Evolutionary conservation across 2,797 vertebrate genomes (phyloP).

Genomic region (Alosa sapidissima): DNA sequence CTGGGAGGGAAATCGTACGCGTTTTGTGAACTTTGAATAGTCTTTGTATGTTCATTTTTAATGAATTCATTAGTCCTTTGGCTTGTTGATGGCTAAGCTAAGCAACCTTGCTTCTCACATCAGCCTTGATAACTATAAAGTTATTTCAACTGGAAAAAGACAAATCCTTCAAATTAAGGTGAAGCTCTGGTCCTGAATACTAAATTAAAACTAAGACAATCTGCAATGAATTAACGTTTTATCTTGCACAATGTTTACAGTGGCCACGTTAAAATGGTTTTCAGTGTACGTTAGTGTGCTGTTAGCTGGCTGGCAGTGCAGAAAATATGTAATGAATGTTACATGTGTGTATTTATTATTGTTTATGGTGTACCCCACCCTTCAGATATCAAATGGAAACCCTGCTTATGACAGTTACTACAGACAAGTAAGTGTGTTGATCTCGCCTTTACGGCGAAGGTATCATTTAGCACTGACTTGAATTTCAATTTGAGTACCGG

Average conservation of each 20-base stretch:
- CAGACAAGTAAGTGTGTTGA: slow-evolving; percentile 79
- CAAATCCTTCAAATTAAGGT: background rate
- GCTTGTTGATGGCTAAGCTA: background rate
- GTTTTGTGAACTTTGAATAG: background rate
- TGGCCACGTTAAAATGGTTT: background rate
- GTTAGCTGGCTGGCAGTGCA: no score
- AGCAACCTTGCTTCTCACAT: background rate
- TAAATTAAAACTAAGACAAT: background rate
- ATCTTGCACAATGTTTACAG: background rate
- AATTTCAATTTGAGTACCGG: background rate
- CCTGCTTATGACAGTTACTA: slow-evolving; percentile 90
- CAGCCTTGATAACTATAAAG: background rate
- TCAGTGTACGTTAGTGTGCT: no score
- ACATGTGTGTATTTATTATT: background rate
- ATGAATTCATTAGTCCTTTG: background rate
- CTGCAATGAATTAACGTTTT: background rate
- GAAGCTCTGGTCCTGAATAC: no score
- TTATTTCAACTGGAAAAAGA: background rate
- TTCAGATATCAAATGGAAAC: slow-evolving; percentile 88
- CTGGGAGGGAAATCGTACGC: background rate
- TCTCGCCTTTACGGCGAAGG: background rate
- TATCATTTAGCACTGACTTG: background rate
- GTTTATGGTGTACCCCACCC: background rate
- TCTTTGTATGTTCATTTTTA: background rate
- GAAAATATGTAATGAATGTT: background rate